Conservation (phyloP, 2,113 vertebrate species). For the Mirza zaza region DNA sequence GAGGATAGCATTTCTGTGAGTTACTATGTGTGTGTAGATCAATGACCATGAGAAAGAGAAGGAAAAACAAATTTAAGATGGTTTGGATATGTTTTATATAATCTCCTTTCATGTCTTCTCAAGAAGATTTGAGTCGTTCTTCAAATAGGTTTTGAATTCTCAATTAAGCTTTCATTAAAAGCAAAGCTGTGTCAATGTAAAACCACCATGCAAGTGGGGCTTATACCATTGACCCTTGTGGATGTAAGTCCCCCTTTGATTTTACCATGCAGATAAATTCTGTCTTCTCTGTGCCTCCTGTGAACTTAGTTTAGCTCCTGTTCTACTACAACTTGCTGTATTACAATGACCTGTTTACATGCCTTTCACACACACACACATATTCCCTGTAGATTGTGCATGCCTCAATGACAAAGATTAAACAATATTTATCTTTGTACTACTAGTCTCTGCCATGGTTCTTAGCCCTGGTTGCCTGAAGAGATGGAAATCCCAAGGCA, state of each 20-base stretch:
- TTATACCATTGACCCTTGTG: no score
- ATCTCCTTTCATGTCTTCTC: background rate
- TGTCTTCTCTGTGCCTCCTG: background rate
- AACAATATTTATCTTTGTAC: background rate
- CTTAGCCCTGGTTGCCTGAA: background rate
- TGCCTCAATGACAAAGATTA: background rate
- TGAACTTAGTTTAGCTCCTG: background rate
- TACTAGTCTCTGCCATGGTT: background rate
- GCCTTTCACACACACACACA: background rate
- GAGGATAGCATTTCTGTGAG: background rate
- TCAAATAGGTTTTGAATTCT: background rate
- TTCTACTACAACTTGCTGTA: background rate
- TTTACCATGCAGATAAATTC: background rate
- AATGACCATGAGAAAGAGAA: background rate
- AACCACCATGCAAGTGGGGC: rapidly evolving
- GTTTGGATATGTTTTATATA: background rate
- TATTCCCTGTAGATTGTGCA: no score
- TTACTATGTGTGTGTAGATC: background rate
- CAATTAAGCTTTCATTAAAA: background rate
- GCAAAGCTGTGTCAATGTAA: background rate
- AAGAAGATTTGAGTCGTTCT: background rate
- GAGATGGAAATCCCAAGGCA: background rate
- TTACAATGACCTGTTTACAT: background rate
- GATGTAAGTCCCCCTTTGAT: background rate
- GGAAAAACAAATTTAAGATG: background rate